A percentile compares a stretch with the other conserved stretches of the same genome.
Evolutionary conservation across 2,888 invertebrate genomes (phyloP).

Genomic region (Heteropelma amictum): DNA sequence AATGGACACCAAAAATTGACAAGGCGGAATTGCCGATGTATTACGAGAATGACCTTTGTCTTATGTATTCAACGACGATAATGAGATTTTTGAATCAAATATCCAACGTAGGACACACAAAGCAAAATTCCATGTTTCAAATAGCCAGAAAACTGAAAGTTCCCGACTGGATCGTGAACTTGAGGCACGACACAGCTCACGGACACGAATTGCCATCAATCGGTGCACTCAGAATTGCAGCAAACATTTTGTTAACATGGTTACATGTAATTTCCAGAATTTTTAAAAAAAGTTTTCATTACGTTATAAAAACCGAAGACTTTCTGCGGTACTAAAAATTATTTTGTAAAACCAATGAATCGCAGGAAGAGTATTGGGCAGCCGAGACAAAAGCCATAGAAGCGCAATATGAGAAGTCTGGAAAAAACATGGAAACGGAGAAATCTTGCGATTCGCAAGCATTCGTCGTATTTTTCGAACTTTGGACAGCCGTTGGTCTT

Average conservation of each 20-base stretch:
- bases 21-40: slow-evolving; percentile 65
- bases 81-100: slow-evolving; percentile 85
- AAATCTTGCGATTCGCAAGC: slow-evolving; percentile 52
- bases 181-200: slow-evolving; percentile 90
- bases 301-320: too few relatives aligned
- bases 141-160: slow-evolving; percentile 84
- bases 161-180: slow-evolving; percentile 88
- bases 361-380: slow-evolving; percentile 82
- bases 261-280: slow-evolving; percentile 78
- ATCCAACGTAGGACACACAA: slow-evolving; percentile 80
- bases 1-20: slow-evolving; percentile 70
- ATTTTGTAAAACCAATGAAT: neutral
- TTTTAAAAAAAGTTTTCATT: neutral
- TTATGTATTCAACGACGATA: slow-evolving; percentile 83
- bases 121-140: slow-evolving; percentile 79
- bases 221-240: slow-evolving; percentile 82
- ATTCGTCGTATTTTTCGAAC: slow-evolving; percentile 68
- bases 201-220: slow-evolving; percentile 84
- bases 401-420: slow-evolving; percentile 75
- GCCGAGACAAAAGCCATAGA: slow-evolving; percentile 79
- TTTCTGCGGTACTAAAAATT: neutral
- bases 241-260: slow-evolving; percentile 84
- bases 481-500: slow-evolving; percentile 72
- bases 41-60: slow-evolving; percentile 79
- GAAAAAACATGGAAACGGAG: slow-evolving; percentile 67